Evolutionary conservation across 1,140 invertebrate species (phyloP).

Genomic region (Magallana ariakensis): DNA sequence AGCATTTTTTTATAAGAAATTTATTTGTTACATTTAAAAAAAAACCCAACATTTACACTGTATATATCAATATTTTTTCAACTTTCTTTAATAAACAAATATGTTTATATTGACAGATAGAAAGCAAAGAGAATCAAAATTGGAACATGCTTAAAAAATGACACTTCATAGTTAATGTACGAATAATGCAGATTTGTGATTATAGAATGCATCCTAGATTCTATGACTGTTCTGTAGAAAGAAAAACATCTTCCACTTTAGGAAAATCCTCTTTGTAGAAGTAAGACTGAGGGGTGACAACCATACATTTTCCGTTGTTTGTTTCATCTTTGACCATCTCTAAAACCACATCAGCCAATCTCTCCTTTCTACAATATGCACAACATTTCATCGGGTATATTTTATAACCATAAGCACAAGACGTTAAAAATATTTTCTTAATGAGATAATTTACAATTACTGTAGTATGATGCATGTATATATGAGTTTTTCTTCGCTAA

Average conservation of each 20-base stretch:
- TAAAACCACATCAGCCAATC: background rate
- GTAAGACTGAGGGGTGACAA: background rate
- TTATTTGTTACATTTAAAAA: no score
- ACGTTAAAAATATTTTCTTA: background rate
- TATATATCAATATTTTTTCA: no score
- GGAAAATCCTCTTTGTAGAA: background rate
- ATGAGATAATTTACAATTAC: background rate
- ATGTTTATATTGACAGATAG: no score
- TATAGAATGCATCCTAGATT: no score
- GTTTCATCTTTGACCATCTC: background rate
- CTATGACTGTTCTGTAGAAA: background rate
- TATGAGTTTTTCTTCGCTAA: no score
- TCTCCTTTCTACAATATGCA: background rate
- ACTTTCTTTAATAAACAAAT: no score
- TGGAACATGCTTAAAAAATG: no score
- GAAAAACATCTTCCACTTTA: background rate
- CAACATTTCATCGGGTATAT: background rate
- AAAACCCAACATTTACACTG: no score
- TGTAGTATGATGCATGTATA: background rate
- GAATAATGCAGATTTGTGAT: no score
- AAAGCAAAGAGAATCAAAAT: no score
- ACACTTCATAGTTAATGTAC: no score
- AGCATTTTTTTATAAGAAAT: no score
- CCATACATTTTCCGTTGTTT: background rate
- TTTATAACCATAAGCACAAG: background rate